phyloP scores from a whole-genome alignment of 2,888 invertebrate genomes.

The Pollenia amentaria region DNA sequence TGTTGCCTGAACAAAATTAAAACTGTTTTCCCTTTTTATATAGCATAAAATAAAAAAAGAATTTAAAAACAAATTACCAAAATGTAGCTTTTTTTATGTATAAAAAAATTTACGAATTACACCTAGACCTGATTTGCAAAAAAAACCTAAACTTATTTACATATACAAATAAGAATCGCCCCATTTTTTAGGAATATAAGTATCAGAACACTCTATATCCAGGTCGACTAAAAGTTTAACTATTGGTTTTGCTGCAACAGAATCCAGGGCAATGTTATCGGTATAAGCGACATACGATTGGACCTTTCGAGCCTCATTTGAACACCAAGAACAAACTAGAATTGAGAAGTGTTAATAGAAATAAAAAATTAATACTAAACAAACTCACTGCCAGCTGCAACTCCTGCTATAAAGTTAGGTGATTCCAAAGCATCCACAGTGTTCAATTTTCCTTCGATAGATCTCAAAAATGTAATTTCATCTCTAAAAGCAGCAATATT shows the following conservation, averaged over 20 bases:
- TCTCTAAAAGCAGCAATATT: conserved; percentile 78
- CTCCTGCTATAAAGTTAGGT: conserved; percentile 83
- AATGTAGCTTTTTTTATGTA: background rate
- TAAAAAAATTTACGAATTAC: conserved; percentile 12
- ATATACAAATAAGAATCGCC: conserved; percentile 82
- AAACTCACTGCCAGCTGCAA: conserved; percentile 82
- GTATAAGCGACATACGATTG: conserved; percentile 81
- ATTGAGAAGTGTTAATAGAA: background rate
- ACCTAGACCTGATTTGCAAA: background rate
- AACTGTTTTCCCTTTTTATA: background rate
- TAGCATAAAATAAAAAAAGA: background rate
- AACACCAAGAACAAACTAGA: conserved; percentile 81
- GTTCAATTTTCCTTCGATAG: conserved; percentile 77
- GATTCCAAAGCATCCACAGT: conserved; percentile 79
- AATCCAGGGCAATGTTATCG: conserved; percentile 81
- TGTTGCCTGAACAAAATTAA: background rate
- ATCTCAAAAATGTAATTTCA: conserved; percentile 80
- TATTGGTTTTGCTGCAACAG: conserved; percentile 80
- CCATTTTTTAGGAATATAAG: conserved; percentile 79
- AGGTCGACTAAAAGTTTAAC: conserved; percentile 79
- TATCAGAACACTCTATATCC: conserved; percentile 78
- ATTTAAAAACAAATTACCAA: background rate
- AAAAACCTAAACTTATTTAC: conserved; percentile 70
- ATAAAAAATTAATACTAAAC: background rate
- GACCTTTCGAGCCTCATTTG: conserved; percentile 77